Conservation (phyloP, 2,888 invertebrate species). For the Periphyllus acericola region DNA sequence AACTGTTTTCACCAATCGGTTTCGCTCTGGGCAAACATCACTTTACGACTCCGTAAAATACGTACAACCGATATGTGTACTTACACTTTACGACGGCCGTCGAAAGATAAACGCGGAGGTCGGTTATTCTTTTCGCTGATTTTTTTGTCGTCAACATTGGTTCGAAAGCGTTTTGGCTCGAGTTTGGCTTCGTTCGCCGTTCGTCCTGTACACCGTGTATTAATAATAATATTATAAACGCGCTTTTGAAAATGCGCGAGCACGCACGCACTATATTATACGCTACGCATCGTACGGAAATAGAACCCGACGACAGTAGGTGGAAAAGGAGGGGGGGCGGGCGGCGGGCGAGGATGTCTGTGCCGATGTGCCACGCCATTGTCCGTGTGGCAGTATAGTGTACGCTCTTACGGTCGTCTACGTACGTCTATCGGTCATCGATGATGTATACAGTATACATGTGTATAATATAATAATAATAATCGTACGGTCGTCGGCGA, state of each 20-base stretch:
- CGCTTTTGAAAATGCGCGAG: slow-evolving; percentile 33
- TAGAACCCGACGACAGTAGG: not conserved
- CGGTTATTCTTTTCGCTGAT: not conserved
- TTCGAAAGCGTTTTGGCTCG: not conserved
- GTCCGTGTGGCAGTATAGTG: not conserved
- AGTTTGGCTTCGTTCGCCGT: not conserved
- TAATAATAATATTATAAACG: not conserved
- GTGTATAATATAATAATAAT: not conserved
- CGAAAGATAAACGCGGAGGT: not conserved
- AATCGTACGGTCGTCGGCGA: not conserved
- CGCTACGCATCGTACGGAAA: not conserved
- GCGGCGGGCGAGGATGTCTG: not conserved
- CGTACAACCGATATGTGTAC: too few species aligned
- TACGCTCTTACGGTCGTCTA: not conserved
- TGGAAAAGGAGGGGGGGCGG: not conserved
- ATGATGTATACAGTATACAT: not conserved
- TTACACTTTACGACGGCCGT: too few species aligned
- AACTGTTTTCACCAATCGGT: too few species aligned
- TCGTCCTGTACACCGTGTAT: not conserved
- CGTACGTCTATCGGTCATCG: not conserved
- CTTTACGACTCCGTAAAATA: too few species aligned
- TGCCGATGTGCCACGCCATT: not conserved
- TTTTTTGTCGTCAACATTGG: not conserved
- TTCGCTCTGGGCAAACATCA: too few species aligned
- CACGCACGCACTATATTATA: slow-evolving; percentile 14